phyloP scores from a whole-genome alignment of 2,888 invertebrate species.

The Taphrorychus bicolor region DNA sequence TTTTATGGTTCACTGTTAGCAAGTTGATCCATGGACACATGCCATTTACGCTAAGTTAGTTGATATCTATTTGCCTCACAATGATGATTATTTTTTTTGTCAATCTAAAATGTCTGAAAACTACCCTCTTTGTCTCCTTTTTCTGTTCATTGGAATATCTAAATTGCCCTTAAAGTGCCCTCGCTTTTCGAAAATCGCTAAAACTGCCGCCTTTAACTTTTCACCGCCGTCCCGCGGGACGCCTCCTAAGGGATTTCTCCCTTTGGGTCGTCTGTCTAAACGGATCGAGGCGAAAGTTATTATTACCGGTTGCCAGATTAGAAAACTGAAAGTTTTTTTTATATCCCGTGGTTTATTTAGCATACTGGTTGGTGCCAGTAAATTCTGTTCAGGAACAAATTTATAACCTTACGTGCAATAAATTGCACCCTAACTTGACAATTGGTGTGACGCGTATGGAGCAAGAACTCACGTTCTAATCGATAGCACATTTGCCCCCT shows the following conservation, averaged over 20 bases:
- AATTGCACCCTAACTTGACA: constrained; percentile 28
- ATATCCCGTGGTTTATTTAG: background rate
- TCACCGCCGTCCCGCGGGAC: constrained; percentile 1
- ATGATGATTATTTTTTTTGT: no score
- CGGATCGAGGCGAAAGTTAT: constrained; percentile 2
- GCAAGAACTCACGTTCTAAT: constrained; percentile 15
- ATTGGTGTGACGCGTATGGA: constrained; percentile 21
- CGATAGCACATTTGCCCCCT: constrained; percentile 12
- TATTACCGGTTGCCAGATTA: background rate
- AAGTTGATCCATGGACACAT: no score
- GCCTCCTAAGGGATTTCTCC: constrained; percentile 11
- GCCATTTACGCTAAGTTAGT: no score
- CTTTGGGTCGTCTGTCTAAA: constrained; percentile 7
- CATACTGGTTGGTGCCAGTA: background rate
- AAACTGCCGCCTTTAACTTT: constrained; percentile 22
- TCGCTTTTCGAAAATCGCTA: constrained; percentile 15
- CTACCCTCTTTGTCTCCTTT: background rate
- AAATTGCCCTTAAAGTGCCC: constrained; percentile 18
- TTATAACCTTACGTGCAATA: constrained; percentile 10
- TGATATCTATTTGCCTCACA: no score
- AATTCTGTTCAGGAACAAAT: background rate
- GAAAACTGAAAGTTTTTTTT: background rate
- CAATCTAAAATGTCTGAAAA: no score
- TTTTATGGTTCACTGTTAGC: no score
- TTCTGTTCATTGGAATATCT: constrained; percentile 8